A percentile compares a stretch with the other conserved stretches of the same genome.
Evolutionary conservation across 2,113 vertebrate species (phyloP).

Genomic region (Typhlomys cinereus): DNA sequence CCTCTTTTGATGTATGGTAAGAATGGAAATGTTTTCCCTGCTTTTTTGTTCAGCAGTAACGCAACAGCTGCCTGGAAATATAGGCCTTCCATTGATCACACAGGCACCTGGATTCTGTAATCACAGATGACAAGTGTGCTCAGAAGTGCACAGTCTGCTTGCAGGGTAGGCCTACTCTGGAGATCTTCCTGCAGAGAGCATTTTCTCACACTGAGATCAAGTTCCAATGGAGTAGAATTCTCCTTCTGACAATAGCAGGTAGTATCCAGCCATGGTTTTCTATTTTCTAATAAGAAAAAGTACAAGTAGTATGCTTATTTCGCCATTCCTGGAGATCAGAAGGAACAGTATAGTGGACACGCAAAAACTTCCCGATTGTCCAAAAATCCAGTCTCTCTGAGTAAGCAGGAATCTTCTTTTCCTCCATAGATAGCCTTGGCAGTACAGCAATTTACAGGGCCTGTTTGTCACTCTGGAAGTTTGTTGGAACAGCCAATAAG

Average conservation of each 20-base stretch:
- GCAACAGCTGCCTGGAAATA: conserved; percentile 58
- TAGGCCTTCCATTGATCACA: conserved; percentile 25
- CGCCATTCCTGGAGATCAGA: not conserved
- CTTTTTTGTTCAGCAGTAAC: conserved; percentile 52
- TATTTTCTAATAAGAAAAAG: conserved; percentile 34
- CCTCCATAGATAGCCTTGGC: not conserved
- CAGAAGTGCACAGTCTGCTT: not conserved
- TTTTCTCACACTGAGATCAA: conserved; percentile 1
- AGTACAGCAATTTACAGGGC: not conserved
- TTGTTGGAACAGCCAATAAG: not conserved
- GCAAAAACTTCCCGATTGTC: not conserved
- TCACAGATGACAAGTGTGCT: conserved; percentile 2
- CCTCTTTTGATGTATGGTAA: conserved; percentile 56
- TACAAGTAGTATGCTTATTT: not conserved
- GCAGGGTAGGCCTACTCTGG: not conserved
- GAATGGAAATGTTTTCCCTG: conserved; percentile 58
- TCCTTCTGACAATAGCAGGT: not conserved
- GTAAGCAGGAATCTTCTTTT: not conserved
- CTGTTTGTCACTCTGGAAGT: not conserved
- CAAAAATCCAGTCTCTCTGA: not conserved
- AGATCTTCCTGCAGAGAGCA: conserved; percentile 13
- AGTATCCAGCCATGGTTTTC: not conserved
- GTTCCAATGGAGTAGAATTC: not conserved
- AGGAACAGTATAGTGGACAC: not conserved
- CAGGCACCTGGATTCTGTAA: conserved; percentile 20